These are phyloP conservation scores for Habroteleia sp. DNA, from an alignment of 2,888 invertebrate species.

Conservation along the genomic window DNA sequence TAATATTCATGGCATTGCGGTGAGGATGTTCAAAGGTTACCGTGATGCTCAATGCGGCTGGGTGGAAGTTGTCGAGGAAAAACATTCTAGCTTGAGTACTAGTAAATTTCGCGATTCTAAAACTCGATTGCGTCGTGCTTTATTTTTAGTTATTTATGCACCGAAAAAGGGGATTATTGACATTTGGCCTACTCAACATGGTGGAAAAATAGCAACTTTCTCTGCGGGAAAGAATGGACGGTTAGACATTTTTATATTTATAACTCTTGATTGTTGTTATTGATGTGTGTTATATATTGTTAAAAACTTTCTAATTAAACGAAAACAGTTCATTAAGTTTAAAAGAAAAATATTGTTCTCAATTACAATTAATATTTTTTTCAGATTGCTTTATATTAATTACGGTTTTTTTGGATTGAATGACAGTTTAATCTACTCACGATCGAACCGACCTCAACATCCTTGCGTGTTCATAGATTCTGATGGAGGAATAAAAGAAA, in stretches of 20 bases:
- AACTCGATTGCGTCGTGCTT: constrained; percentile 83
- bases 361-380: constrained; percentile 27
- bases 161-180: constrained; percentile 95
- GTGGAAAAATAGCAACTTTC: constrained; percentile 94
- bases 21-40: constrained; percentile 97
- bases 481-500: constrained; percentile 90
- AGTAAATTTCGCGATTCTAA: constrained; percentile 36
- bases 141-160: constrained; percentile 96
- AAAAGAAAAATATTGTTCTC: no score
- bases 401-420: constrained; percentile 90
- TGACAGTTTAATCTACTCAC: constrained; percentile 76
- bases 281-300: no score
- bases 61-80: constrained; percentile 89
- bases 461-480: constrained; percentile 92
- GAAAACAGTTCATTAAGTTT: no score
- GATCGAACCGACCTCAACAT: constrained; percentile 83
- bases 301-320: no score
- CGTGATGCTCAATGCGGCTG: constrained; percentile 97
- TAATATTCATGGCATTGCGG: constrained; percentile 88
- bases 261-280: no score
- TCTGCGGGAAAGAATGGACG: constrained; percentile 91
- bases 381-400: constrained; percentile 88
- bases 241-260: no score
- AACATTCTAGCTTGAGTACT: constrained; percentile 67
- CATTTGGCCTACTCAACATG: constrained; percentile 95